Evolutionary conservation across 2,113 vertebrate genomes (phyloP), one percentile per base, ranked within the genome.

Genomic region (Columbina picui): DNA sequence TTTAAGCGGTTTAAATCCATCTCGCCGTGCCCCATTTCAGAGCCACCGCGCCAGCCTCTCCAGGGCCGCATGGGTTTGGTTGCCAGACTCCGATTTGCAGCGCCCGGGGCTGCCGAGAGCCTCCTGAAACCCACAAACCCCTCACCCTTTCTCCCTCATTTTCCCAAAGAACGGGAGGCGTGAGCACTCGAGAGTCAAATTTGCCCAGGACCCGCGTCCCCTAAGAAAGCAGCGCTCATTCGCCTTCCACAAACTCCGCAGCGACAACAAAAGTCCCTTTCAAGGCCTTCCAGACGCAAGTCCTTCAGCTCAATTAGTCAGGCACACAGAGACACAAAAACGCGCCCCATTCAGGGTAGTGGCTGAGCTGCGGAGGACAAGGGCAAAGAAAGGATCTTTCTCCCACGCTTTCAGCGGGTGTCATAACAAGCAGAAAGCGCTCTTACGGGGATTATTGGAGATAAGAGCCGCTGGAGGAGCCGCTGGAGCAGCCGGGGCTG

Each of bases 301-400:
- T 96, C 97, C 98, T 98, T 97, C 98, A 98, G 98, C 95, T 98
- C 98, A 98, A 98, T 98, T 98, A 98, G 98, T 97, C 97, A 98
- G 96, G 97, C 96, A 97, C 96, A 97, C 96, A 96, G 94, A 64
- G 97, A 95, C 98, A 97, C 94, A 97, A 97, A 97, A 97, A 96
- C 91, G 84, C 74, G 84, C 81, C 84, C 93, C 93, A 91, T 97
- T 96, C 94, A 93, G 96, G 87, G 79, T 64, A 95, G 94, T 80
- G 97, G 93, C 96, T 94, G 94, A n/a, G 97, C 96, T 81, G 96
- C 32, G 91, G 95, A 96, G 95, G 96, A 97, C 96, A 96, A 95
- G 96, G 92, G 92, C 29, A 90, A 97, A 96, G 96, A 97, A 97
- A 94, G 79, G 97, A 94, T 91, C 93, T 95, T 90, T 96, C 97